Percentiles rank a stretch among this genome's conserved stretches.
Evolutionary conservation across 2,888 invertebrate species (phyloP).

Genomic region (Drosophila subquinaria): DNA sequence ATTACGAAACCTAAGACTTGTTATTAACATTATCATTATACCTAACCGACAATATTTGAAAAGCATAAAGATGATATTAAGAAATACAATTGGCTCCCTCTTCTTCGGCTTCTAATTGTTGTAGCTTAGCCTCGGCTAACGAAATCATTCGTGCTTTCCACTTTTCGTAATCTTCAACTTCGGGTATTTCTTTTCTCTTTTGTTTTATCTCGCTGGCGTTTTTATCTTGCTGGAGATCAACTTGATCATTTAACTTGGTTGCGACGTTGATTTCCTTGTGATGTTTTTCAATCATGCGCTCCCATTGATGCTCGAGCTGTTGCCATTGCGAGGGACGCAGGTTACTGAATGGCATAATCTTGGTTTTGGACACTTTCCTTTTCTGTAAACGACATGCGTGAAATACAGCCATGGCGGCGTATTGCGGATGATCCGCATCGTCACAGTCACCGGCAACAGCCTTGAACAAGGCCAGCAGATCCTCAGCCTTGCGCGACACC

Average conservation of each 20-base stretch:
- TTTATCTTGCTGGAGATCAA: slow-evolving; percentile 48
- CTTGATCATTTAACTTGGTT: slow-evolving; percentile 44
- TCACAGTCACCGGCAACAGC: slow-evolving; percentile 82
- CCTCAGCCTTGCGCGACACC: slow-evolving; percentile 86
- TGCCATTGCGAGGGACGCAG: slow-evolving; percentile 88
- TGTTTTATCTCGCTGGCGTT: slow-evolving; percentile 23
- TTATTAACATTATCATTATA: background rate
- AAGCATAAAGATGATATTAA: background rate
- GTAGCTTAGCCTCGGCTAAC: slow-evolving; percentile 84
- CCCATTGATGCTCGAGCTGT: slow-evolving; percentile 88
- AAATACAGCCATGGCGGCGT: slow-evolving; percentile 88
- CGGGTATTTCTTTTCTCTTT: slow-evolving; percentile 29
- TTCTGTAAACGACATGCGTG: slow-evolving; percentile 88
- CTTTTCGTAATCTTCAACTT: slow-evolving; percentile 87
- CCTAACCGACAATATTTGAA: background rate
- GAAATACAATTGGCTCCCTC: background rate
- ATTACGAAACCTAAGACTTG: background rate
- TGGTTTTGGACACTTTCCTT: slow-evolving; percentile 87
- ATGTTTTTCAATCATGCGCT: slow-evolving; percentile 84
- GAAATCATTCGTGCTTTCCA: slow-evolving; percentile 88
- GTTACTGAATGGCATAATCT: slow-evolving; percentile 87
- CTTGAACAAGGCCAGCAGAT: slow-evolving; percentile 87
- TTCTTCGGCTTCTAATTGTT: slow-evolving; percentile 26
- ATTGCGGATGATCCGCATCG: slow-evolving; percentile 88
- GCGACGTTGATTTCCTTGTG: slow-evolving; percentile 40